Evolutionary conservation across 2,797 vertebrate species (phyloP), one percentile per base, ranked within the genome.

Genomic region (Acropternis orthonyx): DNA sequence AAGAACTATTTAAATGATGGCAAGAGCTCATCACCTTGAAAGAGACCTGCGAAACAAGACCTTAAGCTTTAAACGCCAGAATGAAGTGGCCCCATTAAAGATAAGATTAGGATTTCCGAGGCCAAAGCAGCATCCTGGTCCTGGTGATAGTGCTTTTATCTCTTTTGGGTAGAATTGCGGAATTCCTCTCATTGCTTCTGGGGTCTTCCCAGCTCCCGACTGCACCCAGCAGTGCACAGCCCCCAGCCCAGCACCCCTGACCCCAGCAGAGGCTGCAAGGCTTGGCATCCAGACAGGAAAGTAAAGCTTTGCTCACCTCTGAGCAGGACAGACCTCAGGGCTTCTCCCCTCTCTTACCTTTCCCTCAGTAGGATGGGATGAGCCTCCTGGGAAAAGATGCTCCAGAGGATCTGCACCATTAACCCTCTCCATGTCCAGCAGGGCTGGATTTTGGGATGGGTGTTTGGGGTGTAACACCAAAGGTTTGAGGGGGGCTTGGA

Each of bases 211-310:
- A 27, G 74, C 49, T 52, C 37, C 78, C 30, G 67, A 43, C 41
- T 16, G 48, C 4, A 15, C 4, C 46, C 44, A 28, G 12, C 43
- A 15, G 58, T 2, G 1, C 6, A 0, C 6, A 3, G 44, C 26
- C 56, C 43, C 72, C 62, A 34, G 63, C 30, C 14, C 74, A 22
- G 30, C 56, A 28, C 2, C 62, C 84, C 74, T 12, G 43, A 4
- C 7, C 30, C 1, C 4, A 6, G 72, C 7, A 32, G 36, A 20
- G 43, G 43, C 59, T 14, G 43, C 48, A 32, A 32, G 72, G 43
- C 17, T n/a, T 12, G 61, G 67, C 5, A 2, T 1, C 26, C 69
- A 21, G 43, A 1, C 15, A 17, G 39, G 23, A 73, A 13, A 20
- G 21, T 27, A n/a, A 78, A 63, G 16, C 34, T 52, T 46, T 43